Percentiles rank a stretch among this genome's conserved stretches.
These are phyloP conservation scores for Hippoglossus hippoglossus DNA, from an alignment of 2,797 vertebrate species.

Conservation along the genomic window DNA sequence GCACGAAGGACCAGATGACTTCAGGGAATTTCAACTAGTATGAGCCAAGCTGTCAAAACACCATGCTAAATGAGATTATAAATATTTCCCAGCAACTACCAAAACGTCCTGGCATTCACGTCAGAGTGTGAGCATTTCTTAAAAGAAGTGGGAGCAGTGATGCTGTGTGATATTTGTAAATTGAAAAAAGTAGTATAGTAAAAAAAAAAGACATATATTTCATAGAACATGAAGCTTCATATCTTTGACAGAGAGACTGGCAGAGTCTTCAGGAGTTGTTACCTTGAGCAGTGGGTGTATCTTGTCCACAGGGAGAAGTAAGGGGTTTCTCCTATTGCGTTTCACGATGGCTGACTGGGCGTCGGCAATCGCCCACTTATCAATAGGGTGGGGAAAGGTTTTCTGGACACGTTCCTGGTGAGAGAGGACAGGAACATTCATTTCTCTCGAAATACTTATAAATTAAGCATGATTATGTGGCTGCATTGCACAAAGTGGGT, in stretches of 20 bases:
- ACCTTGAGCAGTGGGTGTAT: constrained; percentile 98
- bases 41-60: constrained; percentile 36
- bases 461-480: not conserved
- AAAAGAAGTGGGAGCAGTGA: not conserved
- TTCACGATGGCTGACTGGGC: constrained; percentile 98
- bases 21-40: constrained; percentile 11
- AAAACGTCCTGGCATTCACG: not conserved
- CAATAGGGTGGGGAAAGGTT: constrained; percentile 98
- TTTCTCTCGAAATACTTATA: not conserved
- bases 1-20: not conserved
- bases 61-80: constrained; percentile 7
- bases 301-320: constrained; percentile 97
- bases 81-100: constrained; percentile 16
- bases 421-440: constrained; percentile 6
- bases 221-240: not conserved
- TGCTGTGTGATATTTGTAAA: not conserved
- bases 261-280: constrained; percentile 19
- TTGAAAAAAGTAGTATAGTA: not conserved
- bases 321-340: constrained; percentile 93
- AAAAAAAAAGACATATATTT: not conserved
- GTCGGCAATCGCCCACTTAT: constrained; percentile 98
- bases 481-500: not conserved
- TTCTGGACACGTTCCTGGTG: constrained; percentile 96
- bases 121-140: not conserved
- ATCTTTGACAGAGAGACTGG: not conserved